These are phyloP conservation scores for Pseudolaguvia tuberculata DNA, from an alignment of 2,113 vertebrate genomes.

Conservation along the genomic window DNA sequence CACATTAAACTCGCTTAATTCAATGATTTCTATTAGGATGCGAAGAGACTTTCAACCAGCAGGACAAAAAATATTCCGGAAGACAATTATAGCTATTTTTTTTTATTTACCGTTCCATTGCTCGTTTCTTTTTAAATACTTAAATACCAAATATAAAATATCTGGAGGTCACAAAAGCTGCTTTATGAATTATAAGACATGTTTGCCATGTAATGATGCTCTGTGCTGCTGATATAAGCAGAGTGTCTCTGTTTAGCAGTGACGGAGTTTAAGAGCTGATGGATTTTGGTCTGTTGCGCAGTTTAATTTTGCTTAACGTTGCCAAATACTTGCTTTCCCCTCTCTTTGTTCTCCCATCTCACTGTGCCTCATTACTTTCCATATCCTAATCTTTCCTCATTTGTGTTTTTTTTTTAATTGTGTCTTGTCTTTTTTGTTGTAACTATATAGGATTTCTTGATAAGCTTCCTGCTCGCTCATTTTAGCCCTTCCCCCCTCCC, in stretches of 20 bases:
- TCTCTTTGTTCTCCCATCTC: neutral
- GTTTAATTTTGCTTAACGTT: neutral
- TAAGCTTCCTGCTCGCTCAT: conserved; percentile 37
- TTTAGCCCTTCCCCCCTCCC: conserved; percentile 21
- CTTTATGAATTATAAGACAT: neutral
- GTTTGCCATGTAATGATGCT: neutral
- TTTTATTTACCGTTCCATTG: neutral
- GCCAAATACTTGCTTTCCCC: neutral
- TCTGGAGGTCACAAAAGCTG: neutral
- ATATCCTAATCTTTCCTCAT: neutral
- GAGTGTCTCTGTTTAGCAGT: conserved; percentile 3
- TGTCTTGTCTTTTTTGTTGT: neutral
- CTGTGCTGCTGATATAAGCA: neutral
- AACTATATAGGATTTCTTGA: conserved; percentile 10
- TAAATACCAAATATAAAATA: too few relatives aligned
- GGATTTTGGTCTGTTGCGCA: neutral
- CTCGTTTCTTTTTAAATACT: neutral
- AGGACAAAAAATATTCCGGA: too few relatives aligned
- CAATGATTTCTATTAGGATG: too few relatives aligned
- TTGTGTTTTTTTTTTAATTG: neutral
- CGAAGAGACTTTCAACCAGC: too few relatives aligned
- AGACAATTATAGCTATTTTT: too few relatives aligned
- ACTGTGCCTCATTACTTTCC: neutral
- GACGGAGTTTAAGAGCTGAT: neutral
- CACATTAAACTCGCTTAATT: too few relatives aligned